Percentiles rank a stretch among this genome's conserved stretches.
Conservation (phyloP, 2,888 invertebrate genomes). For the Lepidonotus clava region DNA sequence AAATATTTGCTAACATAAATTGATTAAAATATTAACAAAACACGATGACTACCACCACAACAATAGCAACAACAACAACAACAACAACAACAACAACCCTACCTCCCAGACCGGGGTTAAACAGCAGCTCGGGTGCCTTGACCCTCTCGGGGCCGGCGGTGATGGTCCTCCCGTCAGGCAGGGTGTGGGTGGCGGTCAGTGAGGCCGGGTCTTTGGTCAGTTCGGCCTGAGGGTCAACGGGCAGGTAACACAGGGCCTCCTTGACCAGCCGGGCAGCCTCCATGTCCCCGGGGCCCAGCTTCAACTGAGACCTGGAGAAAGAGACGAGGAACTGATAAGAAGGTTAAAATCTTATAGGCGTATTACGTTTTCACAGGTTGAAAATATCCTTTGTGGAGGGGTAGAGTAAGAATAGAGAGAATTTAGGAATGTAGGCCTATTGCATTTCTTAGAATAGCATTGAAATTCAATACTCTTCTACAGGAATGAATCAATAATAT, state of each 20-base stretch:
- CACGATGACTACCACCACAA: too few species aligned
- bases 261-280: constrained; percentile 61
- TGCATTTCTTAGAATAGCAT: too few species aligned
- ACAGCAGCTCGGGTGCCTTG: constrained; percentile 61
- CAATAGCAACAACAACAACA: too few species aligned
- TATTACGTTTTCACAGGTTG: too few species aligned
- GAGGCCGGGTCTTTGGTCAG: constrained; percentile 46
- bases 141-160: constrained; percentile 8
- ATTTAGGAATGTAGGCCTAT: too few species aligned
- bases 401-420: too few species aligned
- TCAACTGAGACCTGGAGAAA: background rate
- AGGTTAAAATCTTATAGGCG: background rate
- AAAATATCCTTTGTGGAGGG: too few species aligned
- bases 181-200: constrained; percentile 45
- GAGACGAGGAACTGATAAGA: background rate
- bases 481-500: too few species aligned
- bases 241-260: constrained; percentile 64
- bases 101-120: constrained; percentile 58
- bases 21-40: too few species aligned
- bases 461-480: too few species aligned
- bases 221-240: constrained; percentile 56
- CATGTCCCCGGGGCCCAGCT: constrained; percentile 45
- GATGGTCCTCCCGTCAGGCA: constrained; percentile 63
- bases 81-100: too few species aligned
- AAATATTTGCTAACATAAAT: too few species aligned